Base-by-base conservation (phyloP, 2,888 invertebrate species). In the Philhelius pedissequus region DNA sequence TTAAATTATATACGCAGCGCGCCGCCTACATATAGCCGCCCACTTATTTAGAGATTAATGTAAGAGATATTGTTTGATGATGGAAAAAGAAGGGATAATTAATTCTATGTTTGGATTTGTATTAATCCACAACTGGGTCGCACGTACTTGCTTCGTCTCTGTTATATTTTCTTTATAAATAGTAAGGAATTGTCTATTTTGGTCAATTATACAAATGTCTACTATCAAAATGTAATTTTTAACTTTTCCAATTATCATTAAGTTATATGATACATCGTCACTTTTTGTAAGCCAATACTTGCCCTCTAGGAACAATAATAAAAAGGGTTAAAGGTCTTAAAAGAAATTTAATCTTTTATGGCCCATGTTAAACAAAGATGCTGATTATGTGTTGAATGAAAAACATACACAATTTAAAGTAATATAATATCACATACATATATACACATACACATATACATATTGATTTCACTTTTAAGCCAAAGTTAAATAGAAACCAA, bases 1-100 rank as follows among this genome's bases (percentile, higher is more conserved):
- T 40, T 40, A 60, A 60, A 38, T 60, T 60, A 60, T 40, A 60
- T 40, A 40, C 50, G 13, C 40, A 18, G 18, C n/a, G 25, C 50
- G 13, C 40, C 22, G 18, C n/a, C 32, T 38, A 20, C 32, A 2
- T 60, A 5, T 27, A 9, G n/a, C n/a, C 62, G 43, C 62, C 62
- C 43, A 25, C 62, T 30, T 62, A 62, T 43, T 62, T 30, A 45
- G 30, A 62, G 62, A 62, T 62, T 62, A 62, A 62, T 62, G 45
- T 30, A 4, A 6, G 27, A 43, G 62, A 62, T 62, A 30, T 45
- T 62, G 62, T 62, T 45, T 62, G 62, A 43, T 62, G 62, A 40
- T 58, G 38, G 8, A 35, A 58, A 48, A 48, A 20, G 38, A 15
- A 22, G 11, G 35, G 58, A 58, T 38, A 38, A 58, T 38, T 8